A percentile compares a stretch with the other conserved stretches of the same genome.
Evolutionary conservation across 2,888 invertebrate genomes (phyloP).

Genomic region (Drosophila maculinotata): DNA sequence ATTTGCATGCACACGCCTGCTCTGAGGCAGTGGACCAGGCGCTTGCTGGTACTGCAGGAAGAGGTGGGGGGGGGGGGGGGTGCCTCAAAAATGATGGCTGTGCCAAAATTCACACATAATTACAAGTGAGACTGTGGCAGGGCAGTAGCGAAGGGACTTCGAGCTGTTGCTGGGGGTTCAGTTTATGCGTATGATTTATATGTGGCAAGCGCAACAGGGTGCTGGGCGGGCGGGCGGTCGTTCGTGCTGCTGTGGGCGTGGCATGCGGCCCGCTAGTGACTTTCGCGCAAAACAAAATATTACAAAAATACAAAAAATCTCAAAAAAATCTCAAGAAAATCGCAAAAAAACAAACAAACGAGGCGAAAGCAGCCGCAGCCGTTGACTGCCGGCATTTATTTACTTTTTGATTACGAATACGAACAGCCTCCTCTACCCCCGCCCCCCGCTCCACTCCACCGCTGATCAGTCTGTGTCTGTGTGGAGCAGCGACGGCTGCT

Average conservation of each 20-base stretch:
- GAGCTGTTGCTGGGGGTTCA: constrained; percentile 21
- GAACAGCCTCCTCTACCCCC: neutral
- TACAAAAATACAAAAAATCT: constrained; percentile 36
- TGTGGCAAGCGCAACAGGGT: neutral
- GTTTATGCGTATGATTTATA: constrained; percentile 51
- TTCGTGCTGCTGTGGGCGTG: constrained; percentile 71
- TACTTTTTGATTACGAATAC: constrained; percentile 71
- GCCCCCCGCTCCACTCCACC: too few relatives aligned
- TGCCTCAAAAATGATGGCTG: constrained; percentile 46
- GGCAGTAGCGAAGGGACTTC: constrained; percentile 15
- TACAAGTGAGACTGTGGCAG: constrained; percentile 50
- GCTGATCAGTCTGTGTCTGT: neutral
- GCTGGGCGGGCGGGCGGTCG: constrained; percentile 42
- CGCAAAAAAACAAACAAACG: constrained; percentile 72
- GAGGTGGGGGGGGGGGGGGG: neutral
- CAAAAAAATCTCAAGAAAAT: too few relatives aligned
- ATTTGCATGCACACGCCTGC: constrained; percentile 46
- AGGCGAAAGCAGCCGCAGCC: constrained; percentile 49
- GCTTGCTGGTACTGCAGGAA: too few relatives aligned
- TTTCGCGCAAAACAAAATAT: constrained; percentile 50
- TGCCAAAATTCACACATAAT: constrained; percentile 77
- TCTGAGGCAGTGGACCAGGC: neutral
- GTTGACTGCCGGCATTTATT: constrained; percentile 67
- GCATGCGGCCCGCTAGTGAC: constrained; percentile 54
- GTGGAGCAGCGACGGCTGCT: constrained; percentile 41